Evolutionary conservation across 2,113 vertebrate species (phyloP).

Genomic region (Felis chaus): DNA sequence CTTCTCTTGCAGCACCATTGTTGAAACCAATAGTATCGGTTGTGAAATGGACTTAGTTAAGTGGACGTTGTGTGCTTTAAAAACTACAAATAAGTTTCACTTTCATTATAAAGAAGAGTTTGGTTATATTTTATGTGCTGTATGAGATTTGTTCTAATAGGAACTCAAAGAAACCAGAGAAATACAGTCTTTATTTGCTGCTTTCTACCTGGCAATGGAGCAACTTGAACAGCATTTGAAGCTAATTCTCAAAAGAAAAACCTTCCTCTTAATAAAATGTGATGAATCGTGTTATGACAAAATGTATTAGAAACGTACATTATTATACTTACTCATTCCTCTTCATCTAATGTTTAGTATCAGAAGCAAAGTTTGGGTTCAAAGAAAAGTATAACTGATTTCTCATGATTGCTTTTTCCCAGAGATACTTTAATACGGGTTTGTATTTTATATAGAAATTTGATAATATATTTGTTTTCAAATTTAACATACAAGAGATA

Average conservation of each 20-base stretch:
- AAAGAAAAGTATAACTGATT: constrained; percentile 15
- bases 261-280: neutral
- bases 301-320: neutral
- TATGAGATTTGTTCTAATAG: constrained; percentile 39
- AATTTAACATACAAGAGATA: constrained; percentile 42
- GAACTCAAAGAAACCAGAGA: neutral
- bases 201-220: neutral
- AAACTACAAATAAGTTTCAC: neutral
- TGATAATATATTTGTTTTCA: constrained; percentile 64
- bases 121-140: neutral
- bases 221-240: neutral
- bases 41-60: constrained; percentile 31
- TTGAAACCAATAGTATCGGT: constrained; percentile 6
- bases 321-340: neutral
- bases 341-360: neutral
- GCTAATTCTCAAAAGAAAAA: neutral
- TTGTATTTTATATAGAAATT: constrained; percentile 73
- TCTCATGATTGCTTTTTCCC: constrained; percentile 35
- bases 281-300: neutral
- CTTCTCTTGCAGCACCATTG: neutral
- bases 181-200: neutral
- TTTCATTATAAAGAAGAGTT: constrained; percentile 15
- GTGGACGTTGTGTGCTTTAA: neutral
- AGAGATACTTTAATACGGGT: constrained; percentile 44
- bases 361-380: neutral